A percentile compares a stretch with the other conserved stretches of the same genome.
Evolutionary conservation across 2,113 vertebrate genomes (phyloP).

Genomic region (Eulemur rufifrons): DNA sequence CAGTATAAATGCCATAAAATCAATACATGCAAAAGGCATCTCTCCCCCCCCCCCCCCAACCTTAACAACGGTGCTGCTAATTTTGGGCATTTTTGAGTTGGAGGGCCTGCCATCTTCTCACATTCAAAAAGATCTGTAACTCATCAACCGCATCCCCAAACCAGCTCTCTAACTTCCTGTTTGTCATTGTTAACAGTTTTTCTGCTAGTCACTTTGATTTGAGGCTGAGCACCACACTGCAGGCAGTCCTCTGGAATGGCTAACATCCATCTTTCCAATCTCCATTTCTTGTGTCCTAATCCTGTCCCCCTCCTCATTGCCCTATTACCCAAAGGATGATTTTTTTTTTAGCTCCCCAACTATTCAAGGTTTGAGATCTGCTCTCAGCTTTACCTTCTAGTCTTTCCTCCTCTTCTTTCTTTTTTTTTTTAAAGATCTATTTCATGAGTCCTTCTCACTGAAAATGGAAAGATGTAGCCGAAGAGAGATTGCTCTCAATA

Average conservation of each 20-base stretch:
- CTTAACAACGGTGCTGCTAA: background rate
- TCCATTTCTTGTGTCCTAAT: background rate
- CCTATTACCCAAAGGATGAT: background rate
- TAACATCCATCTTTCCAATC: background rate
- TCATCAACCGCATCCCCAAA: background rate
- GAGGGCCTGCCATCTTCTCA: background rate
- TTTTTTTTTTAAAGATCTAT: background rate
- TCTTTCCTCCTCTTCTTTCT: background rate
- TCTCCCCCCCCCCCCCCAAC: too few relatives aligned
- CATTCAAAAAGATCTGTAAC: background rate
- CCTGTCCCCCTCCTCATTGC: background rate
- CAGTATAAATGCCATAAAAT: background rate
- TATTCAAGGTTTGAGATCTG: background rate
- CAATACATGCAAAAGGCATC: background rate
- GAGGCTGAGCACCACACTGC: background rate
- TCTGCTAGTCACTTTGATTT: background rate
- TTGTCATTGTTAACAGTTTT: background rate
- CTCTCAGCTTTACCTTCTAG: background rate
- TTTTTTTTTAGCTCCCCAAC: background rate
- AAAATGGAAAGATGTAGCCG: background rate
- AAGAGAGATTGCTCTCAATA: background rate
- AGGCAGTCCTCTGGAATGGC: background rate
- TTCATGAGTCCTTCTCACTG: background rate
- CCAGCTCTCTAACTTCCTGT: background rate
- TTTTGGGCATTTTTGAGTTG: background rate